Conservation (phyloP, 37 sponge, comb jelly and placozoan genomes). For the Bolinopsis microptera region DNA sequence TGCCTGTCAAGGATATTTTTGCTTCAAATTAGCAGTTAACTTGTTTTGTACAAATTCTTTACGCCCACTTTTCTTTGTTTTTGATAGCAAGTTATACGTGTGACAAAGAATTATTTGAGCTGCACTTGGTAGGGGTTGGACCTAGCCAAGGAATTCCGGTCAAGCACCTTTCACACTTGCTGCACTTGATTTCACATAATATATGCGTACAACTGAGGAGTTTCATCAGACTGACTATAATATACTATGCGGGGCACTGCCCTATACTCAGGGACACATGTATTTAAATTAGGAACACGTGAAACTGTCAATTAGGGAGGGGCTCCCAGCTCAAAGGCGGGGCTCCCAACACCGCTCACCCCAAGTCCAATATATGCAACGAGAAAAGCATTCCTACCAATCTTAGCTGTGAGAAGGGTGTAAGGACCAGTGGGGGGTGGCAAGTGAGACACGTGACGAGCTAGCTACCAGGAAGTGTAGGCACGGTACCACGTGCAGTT, state of each 20-base stretch:
- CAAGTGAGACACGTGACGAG: not conserved
- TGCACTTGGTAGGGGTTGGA: not conserved
- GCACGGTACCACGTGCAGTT: not conserved
- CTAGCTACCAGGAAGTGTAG: not conserved
- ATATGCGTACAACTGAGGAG: no score
- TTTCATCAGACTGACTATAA: no score
- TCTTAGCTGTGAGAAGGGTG: not conserved
- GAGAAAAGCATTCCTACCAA: not conserved
- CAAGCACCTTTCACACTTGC: not conserved
- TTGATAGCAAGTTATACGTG: not conserved
- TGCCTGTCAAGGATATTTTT: not conserved
- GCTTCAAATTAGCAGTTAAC: not conserved
- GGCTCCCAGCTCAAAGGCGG: not conserved
- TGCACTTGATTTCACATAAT: not conserved
- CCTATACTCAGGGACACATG: not conserved
- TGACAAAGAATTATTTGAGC: not conserved
- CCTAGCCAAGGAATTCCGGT: not conserved
- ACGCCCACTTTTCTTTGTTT: not conserved
- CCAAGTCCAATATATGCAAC: not conserved
- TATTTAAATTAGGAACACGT: not conserved
- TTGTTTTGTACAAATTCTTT: not conserved
- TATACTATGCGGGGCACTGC: no score
- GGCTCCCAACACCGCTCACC: not conserved
- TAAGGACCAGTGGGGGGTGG: not conserved
- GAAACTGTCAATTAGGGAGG: not conserved